Evolutionary conservation across 2,113 vertebrate genomes (phyloP).

Genomic region (Marmota flaviventris): DNA sequence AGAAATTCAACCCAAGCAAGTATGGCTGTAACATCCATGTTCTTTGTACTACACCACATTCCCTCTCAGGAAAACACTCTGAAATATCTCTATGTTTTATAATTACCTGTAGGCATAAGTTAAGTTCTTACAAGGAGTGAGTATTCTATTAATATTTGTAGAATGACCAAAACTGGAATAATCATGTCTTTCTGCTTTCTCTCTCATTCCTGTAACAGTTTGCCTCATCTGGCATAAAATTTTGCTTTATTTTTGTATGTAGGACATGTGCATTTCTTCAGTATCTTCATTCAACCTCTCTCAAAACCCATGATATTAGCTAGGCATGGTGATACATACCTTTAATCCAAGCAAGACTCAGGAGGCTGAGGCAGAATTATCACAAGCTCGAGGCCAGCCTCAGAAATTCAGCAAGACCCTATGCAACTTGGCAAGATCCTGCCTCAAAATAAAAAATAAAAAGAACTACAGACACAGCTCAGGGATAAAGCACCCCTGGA

Average conservation of each 20-base stretch:
- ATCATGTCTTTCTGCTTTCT: background rate
- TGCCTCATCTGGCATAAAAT: background rate
- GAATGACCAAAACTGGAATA: constrained; percentile 46
- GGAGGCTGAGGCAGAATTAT: too few species aligned
- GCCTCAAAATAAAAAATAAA: too few species aligned
- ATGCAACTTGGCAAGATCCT: too few species aligned
- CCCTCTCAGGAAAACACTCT: background rate
- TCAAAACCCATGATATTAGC: background rate
- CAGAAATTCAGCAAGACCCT: too few species aligned
- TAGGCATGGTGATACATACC: too few species aligned
- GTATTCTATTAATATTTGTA: constrained; percentile 25
- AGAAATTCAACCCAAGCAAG: background rate
- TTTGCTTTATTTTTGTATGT: constrained; percentile 40
- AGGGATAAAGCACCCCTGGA: too few species aligned
- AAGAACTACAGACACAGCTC: too few species aligned
- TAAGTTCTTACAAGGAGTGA: background rate
- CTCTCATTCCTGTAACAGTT: background rate
- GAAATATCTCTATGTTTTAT: background rate
- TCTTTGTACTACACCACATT: background rate
- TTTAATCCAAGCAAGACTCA: too few species aligned
- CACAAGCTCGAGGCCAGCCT: too few species aligned
- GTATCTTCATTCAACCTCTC: background rate
- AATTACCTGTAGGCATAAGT: constrained; percentile 7
- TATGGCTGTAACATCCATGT: background rate
- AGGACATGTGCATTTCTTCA: background rate